These are phyloP conservation scores for Aradophagus sp. DNA, from an alignment of 1,140 invertebrate genomes.

Conservation along the genomic window DNA sequence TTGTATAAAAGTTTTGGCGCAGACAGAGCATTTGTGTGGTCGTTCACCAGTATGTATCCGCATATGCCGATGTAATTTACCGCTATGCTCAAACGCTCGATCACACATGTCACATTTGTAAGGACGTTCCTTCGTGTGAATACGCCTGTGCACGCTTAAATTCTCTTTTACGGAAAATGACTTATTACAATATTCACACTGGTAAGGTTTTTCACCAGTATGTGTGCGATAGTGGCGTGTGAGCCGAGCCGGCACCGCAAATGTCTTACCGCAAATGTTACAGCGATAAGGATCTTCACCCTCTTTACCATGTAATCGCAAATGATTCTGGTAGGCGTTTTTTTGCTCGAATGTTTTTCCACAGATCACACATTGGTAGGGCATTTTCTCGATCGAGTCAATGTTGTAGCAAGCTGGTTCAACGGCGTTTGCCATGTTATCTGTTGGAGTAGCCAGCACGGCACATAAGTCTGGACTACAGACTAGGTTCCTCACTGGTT, in stretches of 20 bases:
- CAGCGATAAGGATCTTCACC: constrained; percentile 87
- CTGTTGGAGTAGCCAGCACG: constrained; percentile 53
- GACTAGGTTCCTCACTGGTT: constrained; percentile 67
- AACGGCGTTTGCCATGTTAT: neutral
- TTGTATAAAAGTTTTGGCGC: constrained; percentile 92
- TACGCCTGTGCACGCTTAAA: constrained; percentile 91
- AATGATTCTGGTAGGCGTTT: constrained; percentile 77
- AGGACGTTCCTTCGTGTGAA: constrained; percentile 91
- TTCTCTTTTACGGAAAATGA: constrained; percentile 95
- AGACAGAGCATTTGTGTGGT: constrained; percentile 94
- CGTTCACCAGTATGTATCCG: constrained; percentile 93
- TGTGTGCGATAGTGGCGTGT: constrained; percentile 93
- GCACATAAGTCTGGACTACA: constrained; percentile 67
- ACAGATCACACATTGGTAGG: constrained; percentile 77
- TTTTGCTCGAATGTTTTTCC: constrained; percentile 78
- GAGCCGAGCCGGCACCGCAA: constrained; percentile 91
- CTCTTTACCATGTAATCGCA: constrained; percentile 78
- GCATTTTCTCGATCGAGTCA: constrained; percentile 33
- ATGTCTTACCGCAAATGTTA: constrained; percentile 93
- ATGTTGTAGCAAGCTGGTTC: constrained; percentile 16
- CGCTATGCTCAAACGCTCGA: constrained; percentile 93
- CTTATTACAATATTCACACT: constrained; percentile 94
- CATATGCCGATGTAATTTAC: constrained; percentile 94
- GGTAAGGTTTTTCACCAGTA: constrained; percentile 89
- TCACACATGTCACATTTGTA: constrained; percentile 92